These are phyloP conservation scores for Zaprionus kolodkinae DNA, from an alignment of 1,140 invertebrate genomes.

Conservation along the genomic window DNA sequence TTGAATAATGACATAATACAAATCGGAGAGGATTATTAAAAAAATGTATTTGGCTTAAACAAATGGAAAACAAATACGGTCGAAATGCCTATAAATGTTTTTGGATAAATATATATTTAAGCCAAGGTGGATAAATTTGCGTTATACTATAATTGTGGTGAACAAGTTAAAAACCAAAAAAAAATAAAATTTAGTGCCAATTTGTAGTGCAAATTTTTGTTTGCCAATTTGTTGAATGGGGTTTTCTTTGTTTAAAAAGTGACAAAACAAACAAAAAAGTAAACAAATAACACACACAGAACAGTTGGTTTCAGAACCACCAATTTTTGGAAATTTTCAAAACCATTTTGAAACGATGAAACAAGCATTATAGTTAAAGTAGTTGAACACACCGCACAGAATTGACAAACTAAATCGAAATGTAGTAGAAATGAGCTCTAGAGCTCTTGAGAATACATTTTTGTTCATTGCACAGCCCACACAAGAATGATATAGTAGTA, in stretches of 20 bases:
- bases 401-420: constrained; percentile 30
- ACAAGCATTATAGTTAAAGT: constrained; percentile 16
- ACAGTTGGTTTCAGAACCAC: constrained; percentile 80
- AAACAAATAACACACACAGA: constrained; percentile 45
- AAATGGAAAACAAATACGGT: constrained; percentile 10
- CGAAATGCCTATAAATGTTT: constrained; percentile 67
- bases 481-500: constrained; percentile 21
- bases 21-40: constrained; percentile 37
- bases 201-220: constrained; percentile 82
- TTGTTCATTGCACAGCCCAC: constrained; percentile 36
- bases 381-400: constrained; percentile 32
- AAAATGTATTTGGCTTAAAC: constrained; percentile 33
- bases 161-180: constrained; percentile 47
- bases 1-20: constrained; percentile 58
- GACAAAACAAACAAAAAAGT: neutral
- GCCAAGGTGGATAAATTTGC: constrained; percentile 59
- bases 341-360: constrained; percentile 25
- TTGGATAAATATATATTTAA: constrained; percentile 75
- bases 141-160: constrained; percentile 73
- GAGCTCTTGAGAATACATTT: constrained; percentile 21
- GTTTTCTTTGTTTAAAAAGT: constrained; percentile 54
- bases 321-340: constrained; percentile 77
- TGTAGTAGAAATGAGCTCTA: constrained; percentile 36
- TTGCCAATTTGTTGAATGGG: constrained; percentile 46
- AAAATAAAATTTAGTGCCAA: constrained; percentile 74